phyloP scores from a whole-genome alignment of 2,888 invertebrate genomes.

The Periphyllus acericola region DNA sequence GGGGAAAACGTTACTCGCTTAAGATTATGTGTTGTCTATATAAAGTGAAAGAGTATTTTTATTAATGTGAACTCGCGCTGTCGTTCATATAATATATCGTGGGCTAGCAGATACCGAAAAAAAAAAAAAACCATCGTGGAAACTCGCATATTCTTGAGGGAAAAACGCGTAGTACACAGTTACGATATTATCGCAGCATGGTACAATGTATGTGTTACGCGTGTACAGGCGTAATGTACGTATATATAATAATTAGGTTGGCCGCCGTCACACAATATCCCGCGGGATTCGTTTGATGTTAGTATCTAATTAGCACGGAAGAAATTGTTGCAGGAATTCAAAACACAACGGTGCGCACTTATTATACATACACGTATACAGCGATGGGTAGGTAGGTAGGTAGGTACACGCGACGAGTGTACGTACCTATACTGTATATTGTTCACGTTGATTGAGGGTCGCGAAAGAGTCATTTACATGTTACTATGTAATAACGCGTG shows the following conservation, averaged over 20 bases:
- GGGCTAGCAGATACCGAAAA: background rate
- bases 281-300: constrained; percentile 35
- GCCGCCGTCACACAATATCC: background rate
- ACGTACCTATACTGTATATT: too few species aligned
- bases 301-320: constrained; percentile 17
- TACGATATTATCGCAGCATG: background rate
- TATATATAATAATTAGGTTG: background rate
- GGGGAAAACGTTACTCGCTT: background rate
- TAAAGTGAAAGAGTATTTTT: background rate
- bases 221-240: background rate
- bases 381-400: too few species aligned
- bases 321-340: constrained; percentile 28
- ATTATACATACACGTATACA: background rate
- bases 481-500: background rate
- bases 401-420: background rate
- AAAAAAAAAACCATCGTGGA: background rate
- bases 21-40: background rate
- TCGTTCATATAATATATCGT: background rate
- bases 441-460: background rate
- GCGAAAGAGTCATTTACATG: background rate
- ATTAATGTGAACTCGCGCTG: background rate
- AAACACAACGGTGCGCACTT: background rate
- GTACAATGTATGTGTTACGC: too few species aligned
- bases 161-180: background rate
- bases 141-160: background rate